phyloP scores from a whole-genome alignment of 1,140 invertebrate genomes.

The Venturia canescens region DNA sequence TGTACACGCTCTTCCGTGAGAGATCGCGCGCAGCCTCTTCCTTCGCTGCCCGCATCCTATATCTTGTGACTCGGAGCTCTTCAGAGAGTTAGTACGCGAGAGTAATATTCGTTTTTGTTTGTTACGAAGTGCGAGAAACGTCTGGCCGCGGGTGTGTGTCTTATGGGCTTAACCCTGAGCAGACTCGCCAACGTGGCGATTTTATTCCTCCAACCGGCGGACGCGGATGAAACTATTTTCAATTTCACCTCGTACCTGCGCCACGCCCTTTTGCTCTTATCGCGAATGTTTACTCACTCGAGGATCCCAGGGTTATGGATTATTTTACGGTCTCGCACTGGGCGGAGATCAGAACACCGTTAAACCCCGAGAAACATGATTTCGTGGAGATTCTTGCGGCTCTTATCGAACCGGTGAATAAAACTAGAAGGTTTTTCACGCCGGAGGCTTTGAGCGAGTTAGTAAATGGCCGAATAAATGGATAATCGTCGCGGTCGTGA shows the following conservation, averaged over 20 bases:
- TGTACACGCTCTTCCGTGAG: background rate
- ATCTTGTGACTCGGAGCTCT: constrained; percentile 24
- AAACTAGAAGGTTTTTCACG: background rate
- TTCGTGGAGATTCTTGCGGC: background rate
- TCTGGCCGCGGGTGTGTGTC: background rate
- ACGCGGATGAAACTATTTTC: background rate
- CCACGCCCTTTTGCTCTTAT: background rate
- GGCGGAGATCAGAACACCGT: constrained; percentile 35
- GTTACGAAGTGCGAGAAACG: background rate
- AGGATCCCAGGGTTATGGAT: background rate
- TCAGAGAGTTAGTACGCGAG: background rate
- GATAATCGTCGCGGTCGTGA: no score
- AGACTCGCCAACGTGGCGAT: background rate
- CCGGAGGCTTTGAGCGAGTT: no score
- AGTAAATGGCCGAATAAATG: no score
- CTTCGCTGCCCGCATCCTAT: constrained; percentile 35
- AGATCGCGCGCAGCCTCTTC: constrained; percentile 11
- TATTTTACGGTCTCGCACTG: constrained; percentile 13
- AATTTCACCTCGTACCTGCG: background rate
- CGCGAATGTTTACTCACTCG: background rate
- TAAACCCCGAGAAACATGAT: constrained; percentile 23
- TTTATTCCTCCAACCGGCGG: background rate
- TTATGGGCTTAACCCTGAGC: background rate
- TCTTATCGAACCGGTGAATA: constrained; percentile 18
- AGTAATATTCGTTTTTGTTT: background rate